Conservation (phyloP, 2,888 invertebrate species). For the Cryptus armator region DNA sequence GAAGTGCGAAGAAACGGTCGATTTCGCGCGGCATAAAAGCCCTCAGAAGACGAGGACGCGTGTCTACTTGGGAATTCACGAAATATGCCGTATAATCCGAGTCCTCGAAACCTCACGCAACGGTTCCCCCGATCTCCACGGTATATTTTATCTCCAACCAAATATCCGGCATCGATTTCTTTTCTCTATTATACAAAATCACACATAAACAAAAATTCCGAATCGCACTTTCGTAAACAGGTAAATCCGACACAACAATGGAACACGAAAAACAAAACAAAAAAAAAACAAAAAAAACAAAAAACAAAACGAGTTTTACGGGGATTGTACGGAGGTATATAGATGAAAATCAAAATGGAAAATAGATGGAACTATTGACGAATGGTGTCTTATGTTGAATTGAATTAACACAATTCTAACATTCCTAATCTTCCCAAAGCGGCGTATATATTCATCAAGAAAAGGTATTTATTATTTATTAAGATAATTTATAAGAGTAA, state of each 20-base stretch:
- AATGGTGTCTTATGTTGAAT: slow-evolving; percentile 16
- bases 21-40: not conserved
- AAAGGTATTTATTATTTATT: not conserved
- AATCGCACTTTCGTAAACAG: slow-evolving; percentile 9
- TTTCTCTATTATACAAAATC: not conserved
- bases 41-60: not conserved
- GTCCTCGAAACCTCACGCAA: slow-evolving; percentile 12
- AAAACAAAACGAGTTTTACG: not conserved
- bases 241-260: not conserved
- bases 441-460: not conserved
- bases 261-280: not conserved
- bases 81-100: not conserved
- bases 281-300: not conserved
- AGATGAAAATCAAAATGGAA: slow-evolving; percentile 15
- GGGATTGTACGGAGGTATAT: slow-evolving; percentile 5
- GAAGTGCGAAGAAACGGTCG: slow-evolving; percentile 6
- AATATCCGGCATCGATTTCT: not conserved
- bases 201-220: not conserved
- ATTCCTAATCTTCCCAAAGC: not conserved
- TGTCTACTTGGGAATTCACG: not conserved
- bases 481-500: not conserved
- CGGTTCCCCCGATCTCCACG: not conserved
- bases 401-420: not conserved
- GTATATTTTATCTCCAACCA: slow-evolving; percentile 6
- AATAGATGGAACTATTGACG: slow-evolving; percentile 20